These are phyloP conservation scores for Diadromus collaris DNA, from an alignment of 2,888 invertebrate species.

Conservation along the genomic window DNA sequence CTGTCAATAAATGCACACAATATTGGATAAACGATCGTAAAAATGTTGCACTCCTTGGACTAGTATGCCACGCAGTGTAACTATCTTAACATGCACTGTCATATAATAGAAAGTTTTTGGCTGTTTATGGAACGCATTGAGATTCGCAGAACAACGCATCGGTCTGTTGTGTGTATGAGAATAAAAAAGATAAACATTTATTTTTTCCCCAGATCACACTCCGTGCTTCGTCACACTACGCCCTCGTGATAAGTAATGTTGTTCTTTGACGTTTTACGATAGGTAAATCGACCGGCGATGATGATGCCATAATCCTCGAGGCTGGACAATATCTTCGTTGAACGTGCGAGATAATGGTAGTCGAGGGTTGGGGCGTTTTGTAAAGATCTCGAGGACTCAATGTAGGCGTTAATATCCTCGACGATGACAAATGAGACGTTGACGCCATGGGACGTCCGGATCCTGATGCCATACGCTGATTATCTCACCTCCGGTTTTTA, in stretches of 20 bases:
- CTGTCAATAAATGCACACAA: too few relatives aligned
- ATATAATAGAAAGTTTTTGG: not conserved
- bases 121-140: not conserved
- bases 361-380: constrained; percentile 59
- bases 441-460: constrained; percentile 69
- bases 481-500: constrained; percentile 67
- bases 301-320: constrained; percentile 55
- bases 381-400: constrained; percentile 70
- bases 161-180: not conserved
- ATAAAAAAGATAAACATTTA: constrained; percentile 11
- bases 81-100: too few relatives aligned
- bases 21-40: too few relatives aligned
- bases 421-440: constrained; percentile 73
- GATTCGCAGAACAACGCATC: not conserved
- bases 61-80: too few relatives aligned
- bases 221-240: constrained; percentile 33
- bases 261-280: constrained; percentile 34
- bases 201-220: constrained; percentile 2
- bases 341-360: constrained; percentile 34
- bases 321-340: constrained; percentile 47
- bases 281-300: constrained; percentile 63
- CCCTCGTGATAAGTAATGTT: constrained; percentile 24
- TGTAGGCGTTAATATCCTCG: constrained; percentile 72
- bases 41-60: too few relatives aligned
- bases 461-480: constrained; percentile 65